These are phyloP conservation scores for Gonioctena quinquepunctata DNA, from an alignment of 1,140 invertebrate genomes.

Conservation along the genomic window DNA sequence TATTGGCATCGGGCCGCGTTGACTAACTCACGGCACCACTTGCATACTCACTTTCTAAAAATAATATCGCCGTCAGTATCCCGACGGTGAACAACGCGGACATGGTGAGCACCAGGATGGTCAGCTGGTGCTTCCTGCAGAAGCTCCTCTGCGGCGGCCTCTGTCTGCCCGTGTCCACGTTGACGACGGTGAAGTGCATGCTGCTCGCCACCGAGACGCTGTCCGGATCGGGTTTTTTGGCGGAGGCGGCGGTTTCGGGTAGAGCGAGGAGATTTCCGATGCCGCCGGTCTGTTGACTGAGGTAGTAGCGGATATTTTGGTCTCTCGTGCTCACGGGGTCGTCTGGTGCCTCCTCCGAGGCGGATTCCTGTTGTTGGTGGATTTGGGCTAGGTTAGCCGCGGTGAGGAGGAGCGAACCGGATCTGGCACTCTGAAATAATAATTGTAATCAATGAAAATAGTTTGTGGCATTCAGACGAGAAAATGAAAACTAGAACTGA, in stretches of 20 bases:
- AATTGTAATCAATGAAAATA: constrained; percentile 10
- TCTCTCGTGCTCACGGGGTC: constrained; percentile 45
- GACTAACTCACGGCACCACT: too few species aligned
- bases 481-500: too few species aligned
- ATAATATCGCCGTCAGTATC: constrained; percentile 73
- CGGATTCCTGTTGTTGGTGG: constrained; percentile 57
- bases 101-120: constrained; percentile 78
- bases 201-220: constrained; percentile 78
- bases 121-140: constrained; percentile 76
- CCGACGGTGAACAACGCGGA: constrained; percentile 76
- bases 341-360: neutral
- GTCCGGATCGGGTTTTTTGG: constrained; percentile 60
- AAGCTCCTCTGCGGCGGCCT: constrained; percentile 64
- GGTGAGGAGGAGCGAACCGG: constrained; percentile 74
- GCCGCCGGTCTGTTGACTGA: constrained; percentile 38
- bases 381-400: constrained; percentile 76
- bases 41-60: constrained; percentile 71
- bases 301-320: constrained; percentile 52
- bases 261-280: constrained; percentile 35
- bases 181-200: constrained; percentile 83
- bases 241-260: constrained; percentile 50
- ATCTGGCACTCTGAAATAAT: constrained; percentile 76
- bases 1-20: too few species aligned
- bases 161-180: constrained; percentile 73
- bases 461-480: too few species aligned